phyloP scores from a whole-genome alignment of 2,113 vertebrate species.

The Brienomyrus brachyistius region DNA sequence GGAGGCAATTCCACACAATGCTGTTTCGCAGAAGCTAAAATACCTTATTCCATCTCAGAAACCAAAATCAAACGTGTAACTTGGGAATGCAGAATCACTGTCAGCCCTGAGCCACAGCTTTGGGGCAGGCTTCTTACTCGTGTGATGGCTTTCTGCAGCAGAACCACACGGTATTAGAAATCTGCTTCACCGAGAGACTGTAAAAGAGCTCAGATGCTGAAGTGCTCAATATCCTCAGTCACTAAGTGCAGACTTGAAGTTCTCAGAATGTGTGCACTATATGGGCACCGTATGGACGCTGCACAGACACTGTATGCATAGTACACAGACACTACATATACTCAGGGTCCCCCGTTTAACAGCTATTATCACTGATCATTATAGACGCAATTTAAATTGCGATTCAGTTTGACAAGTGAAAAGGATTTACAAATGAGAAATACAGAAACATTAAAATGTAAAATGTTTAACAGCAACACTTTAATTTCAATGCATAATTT shows the following conservation, averaged over 20 bases:
- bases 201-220: neutral
- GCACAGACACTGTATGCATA: too few relatives aligned
- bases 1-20: neutral
- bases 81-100: neutral
- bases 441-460: neutral
- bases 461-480: neutral
- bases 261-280: neutral
- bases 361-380: neutral
- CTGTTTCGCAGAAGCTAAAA: neutral
- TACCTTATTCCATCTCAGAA: neutral
- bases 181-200: neutral
- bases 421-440: neutral
- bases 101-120: neutral
- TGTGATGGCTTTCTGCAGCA: neutral
- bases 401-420: neutral
- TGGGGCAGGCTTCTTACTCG: neutral
- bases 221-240: neutral
- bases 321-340: neutral
- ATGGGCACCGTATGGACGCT: neutral
- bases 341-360: neutral
- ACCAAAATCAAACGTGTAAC: neutral
- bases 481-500: neutral
- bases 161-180: neutral
- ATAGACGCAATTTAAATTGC: neutral
- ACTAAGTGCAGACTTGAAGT: neutral